Base-by-base conservation (phyloP, 2,113 vertebrate species). In the Aphelocoma coerulescens region DNA sequence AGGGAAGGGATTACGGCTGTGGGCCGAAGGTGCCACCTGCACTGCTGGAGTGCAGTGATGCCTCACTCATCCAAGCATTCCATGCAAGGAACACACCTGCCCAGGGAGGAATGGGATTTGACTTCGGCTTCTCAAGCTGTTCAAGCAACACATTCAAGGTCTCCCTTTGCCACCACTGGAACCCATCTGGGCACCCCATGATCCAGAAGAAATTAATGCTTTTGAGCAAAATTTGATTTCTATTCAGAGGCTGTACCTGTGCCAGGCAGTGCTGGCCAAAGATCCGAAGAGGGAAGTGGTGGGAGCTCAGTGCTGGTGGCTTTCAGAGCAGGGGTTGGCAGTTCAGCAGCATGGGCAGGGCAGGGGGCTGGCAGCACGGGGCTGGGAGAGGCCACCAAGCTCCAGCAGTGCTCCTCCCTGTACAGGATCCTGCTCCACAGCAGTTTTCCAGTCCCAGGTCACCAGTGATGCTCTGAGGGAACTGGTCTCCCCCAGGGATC, bases 181-280 rank as follows among this genome's bases (percentile, higher is more conserved):
- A 55, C 22, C 71, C 69, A 57, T 58, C 69, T 80, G 79, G 55
- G 66, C 72, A 35, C 74, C 85, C 58, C 59, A 32, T 10, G 3
- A 24, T 63, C 79, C 76, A 69, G 79, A 57, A 68, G 46, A 84
- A 93, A 92, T 83, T 15, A 89, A 24, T 82, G 91, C 83, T 95
- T 96, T 94, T 91, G 75, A 95, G 88, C 30, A 87, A 94, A 83
- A 80, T 76, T 35, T 44, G 80, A 57, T 89, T 89, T 54, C 89
- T 51, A 65, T 93, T 90, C 82, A 55, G 79, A 57, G 54, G 49
- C 75, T 89, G 84, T 76, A 63, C 52, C 76, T 57, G 71, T 83
- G 65, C 93, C 85, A 94, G 95, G 39, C 4, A 0, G 55, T 66
- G 44, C 35, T 6, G 18, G 88, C 83, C 76, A 75, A 78, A 35